Base-by-base conservation (phyloP, 1,140 invertebrate species). In the Steinernema khuongi region DNA sequence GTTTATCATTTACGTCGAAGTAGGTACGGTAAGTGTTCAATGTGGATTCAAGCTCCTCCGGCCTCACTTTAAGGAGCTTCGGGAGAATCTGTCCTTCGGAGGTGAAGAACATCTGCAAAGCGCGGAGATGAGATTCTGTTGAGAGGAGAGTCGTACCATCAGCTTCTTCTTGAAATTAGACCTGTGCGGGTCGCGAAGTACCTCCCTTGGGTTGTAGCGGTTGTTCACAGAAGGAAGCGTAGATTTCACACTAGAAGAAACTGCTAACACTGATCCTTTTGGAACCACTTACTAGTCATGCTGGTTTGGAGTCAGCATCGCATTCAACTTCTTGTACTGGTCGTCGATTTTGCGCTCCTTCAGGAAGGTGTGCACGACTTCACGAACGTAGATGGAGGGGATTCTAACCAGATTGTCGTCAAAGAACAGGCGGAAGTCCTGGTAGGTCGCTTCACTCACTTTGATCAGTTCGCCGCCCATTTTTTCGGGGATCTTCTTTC, bases 331-430 rank as follows among this genome's bases (percentile, higher is more conserved):
- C 50, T 14, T 22, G 19, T n/a, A 60, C 22, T 60, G 50, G 14
- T 60, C 50, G 50, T 60, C 50, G 50, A 60, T 60, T 22, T 60
- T 60, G 4, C 22, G 11, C 50, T 60, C 50, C 50, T 60, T 60
- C 50, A 60, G 50, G 19, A 14, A 60, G 2, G 50, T 60, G 50
- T 60, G 50, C 7, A 26, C 22, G 11, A 60, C 50, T 22, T 60
- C 50, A 4, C 50, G 11, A 22, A 60, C 19, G 50, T 60, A 60
- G 26, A 60, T 22, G 14, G 11, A 26, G 4, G 50, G 7, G 50
- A 60, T 22, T 2, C 50, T 14, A 60, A n/a, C 14, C 11, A 60
- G 50, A 60, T 60, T 26, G 4, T 11, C 50, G 19, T 60, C 22
- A 22, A 14, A 60, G 22, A 60, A 60, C 7, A 60, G 50, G 4